Conservation (phyloP, 2,113 vertebrate species). For the Benitochromis conjunctus region DNA sequence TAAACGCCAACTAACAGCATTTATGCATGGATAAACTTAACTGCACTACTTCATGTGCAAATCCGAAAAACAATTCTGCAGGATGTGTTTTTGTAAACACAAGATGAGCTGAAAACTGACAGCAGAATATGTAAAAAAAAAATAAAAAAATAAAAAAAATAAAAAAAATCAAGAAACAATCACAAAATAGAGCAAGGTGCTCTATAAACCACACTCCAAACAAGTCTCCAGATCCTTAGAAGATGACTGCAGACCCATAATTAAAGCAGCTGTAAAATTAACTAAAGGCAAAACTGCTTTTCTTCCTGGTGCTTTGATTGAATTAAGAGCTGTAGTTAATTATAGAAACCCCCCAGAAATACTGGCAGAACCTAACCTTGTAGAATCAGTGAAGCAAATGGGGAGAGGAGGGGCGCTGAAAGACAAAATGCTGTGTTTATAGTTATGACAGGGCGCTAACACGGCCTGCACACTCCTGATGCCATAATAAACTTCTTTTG, state of each 20-base stretch:
- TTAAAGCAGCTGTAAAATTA: not conserved
- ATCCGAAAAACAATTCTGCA: not conserved
- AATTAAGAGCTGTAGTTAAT: not conserved
- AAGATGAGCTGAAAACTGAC: not conserved
- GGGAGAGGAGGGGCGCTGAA: not conserved
- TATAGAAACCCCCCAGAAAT: not conserved
- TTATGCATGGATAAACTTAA: conserved; percentile 17
- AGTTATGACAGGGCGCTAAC: not conserved
- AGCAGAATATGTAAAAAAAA: not conserved
- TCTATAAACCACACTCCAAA: not conserved
- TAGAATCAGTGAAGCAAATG: not conserved
- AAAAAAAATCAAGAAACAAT: not conserved
- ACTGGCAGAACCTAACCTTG: not conserved
- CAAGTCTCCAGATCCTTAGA: not conserved
- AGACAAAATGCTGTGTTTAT: not conserved
- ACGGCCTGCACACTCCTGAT: not conserved
- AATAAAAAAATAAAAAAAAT: too few relatives aligned
- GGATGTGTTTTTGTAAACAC: not conserved
- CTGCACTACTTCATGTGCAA: not conserved
- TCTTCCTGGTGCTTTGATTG: not conserved
- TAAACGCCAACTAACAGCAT: not conserved
- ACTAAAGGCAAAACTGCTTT: not conserved
- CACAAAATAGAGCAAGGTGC: not conserved
- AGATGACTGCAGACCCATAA: not conserved
- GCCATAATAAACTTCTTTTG: not conserved